Base-by-base conservation (phyloP, 1,140 invertebrate species). In the Oncopodura yosiiana region DNA sequence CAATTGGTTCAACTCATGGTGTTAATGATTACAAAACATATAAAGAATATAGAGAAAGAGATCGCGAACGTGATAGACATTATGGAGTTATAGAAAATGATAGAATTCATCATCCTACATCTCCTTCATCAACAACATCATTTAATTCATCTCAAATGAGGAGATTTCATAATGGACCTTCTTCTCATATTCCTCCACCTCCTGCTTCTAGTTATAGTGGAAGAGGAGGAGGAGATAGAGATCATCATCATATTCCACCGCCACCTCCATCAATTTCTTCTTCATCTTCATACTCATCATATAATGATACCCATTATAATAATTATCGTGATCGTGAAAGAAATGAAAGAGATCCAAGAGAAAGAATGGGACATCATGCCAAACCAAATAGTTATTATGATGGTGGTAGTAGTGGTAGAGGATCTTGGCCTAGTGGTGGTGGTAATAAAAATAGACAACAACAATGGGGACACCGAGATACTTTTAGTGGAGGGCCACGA, bases 31-130 rank as follows among this genome's bases (percentile, higher is more conserved):
- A 38, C 18, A 39, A 44, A 46, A 18, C 14, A 23, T 3, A 24
- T 29, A 1, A 54, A 54, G 16, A 46, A 26, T 23, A 12, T 39
- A 32, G 38, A 53, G 24, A 16, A 46, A 26, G 56, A 59, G 39
- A 45, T 27, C 34, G 48, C 11, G 32, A 50, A 11, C 21, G 54
- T 5, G 39, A 45, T 18, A 43, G 49, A 27, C 14, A 16, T 26
- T n/a, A n/a, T 27, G 24, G 29, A 30, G 14, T 23, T 26, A 11
- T 11, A 6, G 23, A 53, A 5, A 55, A 55, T 32, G 38, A 49
- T n/a, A n/a, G 29, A 32, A 37, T 49, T 12, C 32, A 42, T 21
- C 53, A 45, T 16, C 29, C 53, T 18, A 26, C 34, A 27, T 24
- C 29, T 34, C 16, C 32, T 5, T 36, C 29, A 18, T 32, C 44